Conservation (phyloP, 1,140 invertebrate species). For the Drosophila yakuba region DNA sequence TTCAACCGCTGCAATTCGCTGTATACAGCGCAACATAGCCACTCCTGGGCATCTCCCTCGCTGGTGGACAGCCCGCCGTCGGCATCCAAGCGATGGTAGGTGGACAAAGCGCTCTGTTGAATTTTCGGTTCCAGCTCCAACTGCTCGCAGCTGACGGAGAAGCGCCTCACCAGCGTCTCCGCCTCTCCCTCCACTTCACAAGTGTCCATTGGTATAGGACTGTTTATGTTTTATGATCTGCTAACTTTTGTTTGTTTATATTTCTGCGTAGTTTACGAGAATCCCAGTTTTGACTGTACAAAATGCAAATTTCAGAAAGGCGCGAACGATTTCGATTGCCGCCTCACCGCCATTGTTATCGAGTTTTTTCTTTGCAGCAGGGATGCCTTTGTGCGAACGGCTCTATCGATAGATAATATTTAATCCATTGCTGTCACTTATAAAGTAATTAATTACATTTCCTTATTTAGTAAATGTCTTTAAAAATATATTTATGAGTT, state of each 20-base stretch:
- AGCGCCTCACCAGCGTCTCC: constrained; percentile 20
- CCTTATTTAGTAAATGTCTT: not conserved
- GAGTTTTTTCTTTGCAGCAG: not conserved
- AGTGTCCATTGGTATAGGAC: constrained; percentile 2
- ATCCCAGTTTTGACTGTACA: constrained; percentile 36
- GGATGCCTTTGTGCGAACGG: not conserved
- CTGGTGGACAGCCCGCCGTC: constrained; percentile 34
- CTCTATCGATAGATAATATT: not conserved
- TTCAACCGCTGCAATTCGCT: constrained; percentile 54
- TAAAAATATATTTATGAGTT: not conserved
- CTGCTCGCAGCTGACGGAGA: constrained; percentile 35
- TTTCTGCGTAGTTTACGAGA: not conserved
- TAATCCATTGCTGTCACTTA: not conserved
- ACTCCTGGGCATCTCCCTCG: constrained; percentile 46
- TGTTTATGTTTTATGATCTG: not conserved
- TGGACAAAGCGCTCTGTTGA: constrained; percentile 33
- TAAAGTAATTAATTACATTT: not conserved
- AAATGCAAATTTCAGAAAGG: constrained; percentile 46
- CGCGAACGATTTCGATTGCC: constrained; percentile 34
- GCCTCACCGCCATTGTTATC: constrained; percentile 12
- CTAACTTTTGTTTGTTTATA: constrained; percentile 9
- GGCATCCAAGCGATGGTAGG: constrained; percentile 32
- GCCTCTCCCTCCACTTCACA: constrained; percentile 14
- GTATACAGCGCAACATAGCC: constrained; percentile 66
- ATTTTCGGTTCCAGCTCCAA: constrained; percentile 40